These are phyloP conservation scores for Diadema setosum DNA, from an alignment of 35 echinoderm and acorn worm genomes.

Conservation along the genomic window DNA sequence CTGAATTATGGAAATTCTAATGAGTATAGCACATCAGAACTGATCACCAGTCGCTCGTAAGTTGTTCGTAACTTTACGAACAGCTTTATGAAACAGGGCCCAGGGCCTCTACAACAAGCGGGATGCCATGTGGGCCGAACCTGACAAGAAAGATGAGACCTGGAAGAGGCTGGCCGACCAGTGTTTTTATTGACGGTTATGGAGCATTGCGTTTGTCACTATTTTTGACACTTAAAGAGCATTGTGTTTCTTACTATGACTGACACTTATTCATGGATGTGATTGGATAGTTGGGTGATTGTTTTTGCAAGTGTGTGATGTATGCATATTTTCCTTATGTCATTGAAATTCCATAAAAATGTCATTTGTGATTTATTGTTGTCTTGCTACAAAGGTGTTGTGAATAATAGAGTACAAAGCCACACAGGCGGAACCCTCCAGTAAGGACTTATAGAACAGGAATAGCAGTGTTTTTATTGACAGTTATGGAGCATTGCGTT, in stretches of 20 bases:
- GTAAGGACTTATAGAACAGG: not conserved
- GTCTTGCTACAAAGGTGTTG: not conserved
- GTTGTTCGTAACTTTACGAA: too few relatives aligned
- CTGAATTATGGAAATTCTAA: too few relatives aligned
- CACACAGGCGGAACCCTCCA: not conserved
- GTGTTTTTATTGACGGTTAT: not conserved
- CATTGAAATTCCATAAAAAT: not conserved
- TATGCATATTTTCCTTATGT: not conserved
- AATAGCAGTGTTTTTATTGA: not conserved
- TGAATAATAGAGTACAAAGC: not conserved
- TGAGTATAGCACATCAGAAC: too few relatives aligned
- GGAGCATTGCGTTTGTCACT: not conserved
- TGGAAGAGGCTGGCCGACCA: constrained; percentile 15
- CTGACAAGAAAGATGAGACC: constrained; percentile 27
- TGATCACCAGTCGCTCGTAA: too few relatives aligned
- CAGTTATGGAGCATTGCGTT: not conserved
- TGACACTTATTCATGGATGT: constrained; percentile 10
- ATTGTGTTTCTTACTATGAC: not conserved
- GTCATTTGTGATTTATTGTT: not conserved
- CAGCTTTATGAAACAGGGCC: too few relatives aligned
- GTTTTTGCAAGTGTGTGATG: not conserved
- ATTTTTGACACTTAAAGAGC: not conserved
- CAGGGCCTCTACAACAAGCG: not conserved
- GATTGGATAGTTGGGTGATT: not conserved
- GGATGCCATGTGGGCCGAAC: constrained; percentile 28